Percentiles rank a stretch among this genome's conserved stretches.
Evolutionary conservation across 2,797 vertebrate species (phyloP).

Genomic region (Enoplosus armatus): DNA sequence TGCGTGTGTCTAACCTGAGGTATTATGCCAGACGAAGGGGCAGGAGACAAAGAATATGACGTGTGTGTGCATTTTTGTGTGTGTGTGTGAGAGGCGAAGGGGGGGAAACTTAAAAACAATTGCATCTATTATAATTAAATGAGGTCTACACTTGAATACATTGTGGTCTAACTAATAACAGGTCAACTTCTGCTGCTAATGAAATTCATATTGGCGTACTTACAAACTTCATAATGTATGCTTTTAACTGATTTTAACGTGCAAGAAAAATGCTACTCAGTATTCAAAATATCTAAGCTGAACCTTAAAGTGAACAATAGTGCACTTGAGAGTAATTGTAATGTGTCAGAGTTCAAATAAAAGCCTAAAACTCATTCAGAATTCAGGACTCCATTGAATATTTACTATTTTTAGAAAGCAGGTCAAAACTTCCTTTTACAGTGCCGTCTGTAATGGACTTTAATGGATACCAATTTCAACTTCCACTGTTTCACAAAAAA

Average conservation of each 20-base stretch:
- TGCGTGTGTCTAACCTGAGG: constrained; percentile 70
- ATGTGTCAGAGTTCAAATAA: not conserved
- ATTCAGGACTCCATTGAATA: not conserved
- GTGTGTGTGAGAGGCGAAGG: constrained; percentile 22
- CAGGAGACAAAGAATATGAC: constrained; percentile 65
- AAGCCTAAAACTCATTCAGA: not conserved
- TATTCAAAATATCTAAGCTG: not conserved
- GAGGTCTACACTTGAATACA: constrained; percentile 63
- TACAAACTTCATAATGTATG: constrained; percentile 1
- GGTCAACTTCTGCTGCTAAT: constrained; percentile 66
- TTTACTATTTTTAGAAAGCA: not conserved
- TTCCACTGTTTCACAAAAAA: not conserved
- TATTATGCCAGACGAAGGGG: constrained; percentile 70
- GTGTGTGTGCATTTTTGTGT: constrained; percentile 32
- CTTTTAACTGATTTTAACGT: constrained; percentile 16
- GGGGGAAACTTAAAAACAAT: constrained; percentile 67
- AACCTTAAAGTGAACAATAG: not conserved
- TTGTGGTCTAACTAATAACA: constrained; percentile 50
- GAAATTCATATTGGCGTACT: constrained; percentile 36
- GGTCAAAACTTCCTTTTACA: not conserved
- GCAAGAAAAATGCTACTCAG: not conserved
- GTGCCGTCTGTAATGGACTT: not conserved
- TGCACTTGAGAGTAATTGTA: not conserved
- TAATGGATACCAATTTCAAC: not conserved
- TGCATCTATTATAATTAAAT: constrained; percentile 69